Percentiles rank a stretch among this genome's conserved stretches.
Conservation (phyloP, 2,888 invertebrate genomes). For the Altica lythri region DNA sequence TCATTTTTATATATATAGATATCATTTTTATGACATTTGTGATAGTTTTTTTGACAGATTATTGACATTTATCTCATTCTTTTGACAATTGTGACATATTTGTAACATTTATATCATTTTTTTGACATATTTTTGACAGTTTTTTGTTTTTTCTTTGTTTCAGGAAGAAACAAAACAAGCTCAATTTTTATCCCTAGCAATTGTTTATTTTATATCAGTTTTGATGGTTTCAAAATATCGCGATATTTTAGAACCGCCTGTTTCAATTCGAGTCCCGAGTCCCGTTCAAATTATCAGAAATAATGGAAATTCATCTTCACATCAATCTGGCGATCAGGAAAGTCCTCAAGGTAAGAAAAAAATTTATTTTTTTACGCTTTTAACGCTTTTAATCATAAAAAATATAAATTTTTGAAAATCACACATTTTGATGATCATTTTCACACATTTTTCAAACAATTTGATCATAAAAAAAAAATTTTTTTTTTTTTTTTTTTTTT, state of each 20-base stretch:
- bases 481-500: not conserved
- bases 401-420: too few relatives aligned
- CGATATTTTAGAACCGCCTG: constrained; percentile 95
- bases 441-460: not conserved
- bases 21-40: too few relatives aligned
- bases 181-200: constrained; percentile 97
- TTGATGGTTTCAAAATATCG: constrained; percentile 99
- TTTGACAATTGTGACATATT: too few relatives aligned
- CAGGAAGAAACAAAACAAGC: constrained; percentile 99
- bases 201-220: constrained; percentile 99
- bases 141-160: too few relatives aligned
- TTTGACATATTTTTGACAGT: too few relatives aligned
- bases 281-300: constrained; percentile 62
- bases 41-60: too few relatives aligned
- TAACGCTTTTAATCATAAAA: too few relatives aligned
- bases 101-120: too few relatives aligned
- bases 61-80: too few relatives aligned
- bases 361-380: too few relatives aligned
- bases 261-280: constrained; percentile 70
- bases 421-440: not conserved
- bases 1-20: too few relatives aligned
- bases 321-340: constrained; percentile 61
- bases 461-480: not conserved
- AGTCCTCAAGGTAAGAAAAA: constrained; percentile 69
- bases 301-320: constrained; percentile 61